Conservation (phyloP, 2,888 invertebrate genomes). For the Hymenopus coronatus region DNA sequence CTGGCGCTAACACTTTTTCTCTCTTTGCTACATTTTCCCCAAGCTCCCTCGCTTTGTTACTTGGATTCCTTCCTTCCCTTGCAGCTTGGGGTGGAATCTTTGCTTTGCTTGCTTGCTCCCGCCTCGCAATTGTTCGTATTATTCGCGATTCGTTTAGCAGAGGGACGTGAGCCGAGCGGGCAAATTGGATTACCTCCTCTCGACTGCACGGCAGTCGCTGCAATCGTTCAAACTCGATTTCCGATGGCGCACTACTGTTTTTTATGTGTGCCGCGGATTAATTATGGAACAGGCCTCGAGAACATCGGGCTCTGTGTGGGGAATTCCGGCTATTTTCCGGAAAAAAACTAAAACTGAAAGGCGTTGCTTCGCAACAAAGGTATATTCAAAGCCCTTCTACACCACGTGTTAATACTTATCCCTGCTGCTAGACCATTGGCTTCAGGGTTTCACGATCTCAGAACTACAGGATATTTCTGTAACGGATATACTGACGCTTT, state of each 20-base stretch:
- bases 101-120: slow-evolving; percentile 13
- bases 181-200: slow-evolving; percentile 7
- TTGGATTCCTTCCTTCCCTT: not conserved
- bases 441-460: too few relatives aligned
- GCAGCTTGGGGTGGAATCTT: slow-evolving; percentile 12
- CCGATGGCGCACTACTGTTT: slow-evolving; percentile 3
- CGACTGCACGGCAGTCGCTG: not conserved
- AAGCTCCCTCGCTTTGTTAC: not conserved
- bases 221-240: slow-evolving; percentile 10
- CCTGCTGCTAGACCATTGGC: too few relatives aligned
- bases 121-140: slow-evolving; percentile 31
- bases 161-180: slow-evolving; percentile 1
- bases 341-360: not conserved
- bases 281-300: not conserved
- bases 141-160: slow-evolving; percentile 34
- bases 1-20: not conserved
- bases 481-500: too few relatives aligned
- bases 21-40: not conserved
- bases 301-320: not conserved
- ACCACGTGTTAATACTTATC: too few relatives aligned
- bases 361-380: not conserved
- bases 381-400: too few relatives aligned
- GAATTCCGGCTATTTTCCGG: not conserved
- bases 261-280: not conserved
- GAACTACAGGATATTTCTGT: too few relatives aligned